phyloP scores from a whole-genome alignment of 2,888 invertebrate species.

The Philaethria dido region DNA sequence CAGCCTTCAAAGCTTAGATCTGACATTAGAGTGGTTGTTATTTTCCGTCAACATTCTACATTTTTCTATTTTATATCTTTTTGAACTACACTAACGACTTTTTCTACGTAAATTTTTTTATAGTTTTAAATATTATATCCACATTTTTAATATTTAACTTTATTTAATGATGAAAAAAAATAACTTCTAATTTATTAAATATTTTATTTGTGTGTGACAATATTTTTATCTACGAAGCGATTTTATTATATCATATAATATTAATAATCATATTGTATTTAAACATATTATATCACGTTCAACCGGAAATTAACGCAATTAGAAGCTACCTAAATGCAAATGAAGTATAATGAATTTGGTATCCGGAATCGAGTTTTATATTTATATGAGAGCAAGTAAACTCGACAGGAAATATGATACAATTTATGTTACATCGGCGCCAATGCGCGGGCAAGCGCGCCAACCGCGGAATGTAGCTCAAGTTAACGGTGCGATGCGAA shows the following conservation, averaged over 20 bases:
- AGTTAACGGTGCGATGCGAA: constrained; percentile 71
- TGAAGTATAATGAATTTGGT: constrained; percentile 13
- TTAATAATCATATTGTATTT: no score
- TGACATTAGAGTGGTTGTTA: constrained; percentile 81
- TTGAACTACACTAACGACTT: constrained; percentile 24
- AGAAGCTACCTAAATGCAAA: constrained; percentile 18
- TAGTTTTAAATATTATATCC: background rate
- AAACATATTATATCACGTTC: constrained; percentile 1
- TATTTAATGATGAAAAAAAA: background rate
- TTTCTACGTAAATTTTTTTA: constrained; percentile 7
- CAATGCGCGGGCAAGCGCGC: constrained; percentile 59
- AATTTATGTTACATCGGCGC: constrained; percentile 56
- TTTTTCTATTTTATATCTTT: constrained; percentile 46
- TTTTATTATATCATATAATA: background rate
- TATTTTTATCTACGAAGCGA: background rate
- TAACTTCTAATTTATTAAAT: background rate
- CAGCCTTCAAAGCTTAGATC: constrained; percentile 82
- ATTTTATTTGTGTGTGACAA: background rate
- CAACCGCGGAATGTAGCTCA: constrained; percentile 81
- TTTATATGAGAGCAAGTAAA: constrained; percentile 13
- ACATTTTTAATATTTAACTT: background rate
- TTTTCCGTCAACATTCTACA: constrained; percentile 69
- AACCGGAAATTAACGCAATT: constrained; percentile 6
- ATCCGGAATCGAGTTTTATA: constrained; percentile 11
- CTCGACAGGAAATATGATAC: constrained; percentile 33